Conservation (phyloP, 2,113 vertebrate genomes). For the Morphnarchus princeps region DNA sequence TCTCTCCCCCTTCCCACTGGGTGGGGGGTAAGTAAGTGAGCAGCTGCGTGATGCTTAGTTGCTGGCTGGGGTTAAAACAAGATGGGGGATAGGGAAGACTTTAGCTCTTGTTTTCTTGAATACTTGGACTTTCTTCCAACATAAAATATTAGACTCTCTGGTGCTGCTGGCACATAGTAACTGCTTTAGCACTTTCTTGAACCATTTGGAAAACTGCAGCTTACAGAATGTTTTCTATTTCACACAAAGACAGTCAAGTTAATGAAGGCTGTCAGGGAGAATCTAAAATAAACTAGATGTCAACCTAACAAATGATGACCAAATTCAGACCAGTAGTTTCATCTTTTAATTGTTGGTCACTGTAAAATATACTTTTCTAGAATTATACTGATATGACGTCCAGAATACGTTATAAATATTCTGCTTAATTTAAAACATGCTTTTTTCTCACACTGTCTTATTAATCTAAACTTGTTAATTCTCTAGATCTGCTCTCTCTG, state of each 20-base stretch:
- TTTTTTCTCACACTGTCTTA: background rate
- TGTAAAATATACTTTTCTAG: background rate
- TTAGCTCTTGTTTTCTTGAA: background rate
- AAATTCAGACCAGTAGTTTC: background rate
- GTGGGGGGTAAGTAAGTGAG: too few relatives aligned
- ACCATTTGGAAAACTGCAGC: background rate
- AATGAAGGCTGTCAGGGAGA: background rate
- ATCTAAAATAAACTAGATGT: background rate
- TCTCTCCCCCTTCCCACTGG: too few relatives aligned
- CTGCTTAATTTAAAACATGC: background rate
- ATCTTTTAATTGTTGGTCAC: background rate
- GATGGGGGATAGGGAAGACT: background rate
- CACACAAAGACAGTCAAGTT: background rate
- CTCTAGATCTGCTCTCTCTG: conserved; percentile 63
- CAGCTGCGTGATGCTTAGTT: too few relatives aligned
- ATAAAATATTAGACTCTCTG: background rate
- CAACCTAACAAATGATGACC: background rate
- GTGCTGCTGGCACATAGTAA: background rate
- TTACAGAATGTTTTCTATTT: background rate
- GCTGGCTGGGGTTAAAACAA: too few relatives aligned
- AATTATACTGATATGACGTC: background rate
- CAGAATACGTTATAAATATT: background rate
- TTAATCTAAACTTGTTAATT: background rate
- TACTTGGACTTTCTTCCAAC: background rate
- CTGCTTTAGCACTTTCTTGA: background rate